Percentiles rank a stretch among this genome's conserved stretches.
Evolutionary conservation across 2,797 vertebrate genomes (phyloP).

Genomic region (Avahi laniger): DNA sequence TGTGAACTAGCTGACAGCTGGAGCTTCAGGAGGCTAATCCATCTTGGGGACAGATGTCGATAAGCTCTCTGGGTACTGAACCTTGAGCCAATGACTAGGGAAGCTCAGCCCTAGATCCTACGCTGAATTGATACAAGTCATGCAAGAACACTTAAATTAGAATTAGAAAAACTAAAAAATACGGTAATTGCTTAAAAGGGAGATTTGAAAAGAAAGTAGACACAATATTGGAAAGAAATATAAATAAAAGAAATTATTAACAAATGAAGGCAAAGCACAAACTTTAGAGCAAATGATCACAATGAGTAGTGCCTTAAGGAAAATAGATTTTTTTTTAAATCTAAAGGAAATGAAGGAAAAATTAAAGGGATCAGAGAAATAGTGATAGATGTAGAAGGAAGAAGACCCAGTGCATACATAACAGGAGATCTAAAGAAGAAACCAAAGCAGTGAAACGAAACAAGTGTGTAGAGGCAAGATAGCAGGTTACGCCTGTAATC

Average conservation of each 20-base stretch:
- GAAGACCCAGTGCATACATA: not conserved
- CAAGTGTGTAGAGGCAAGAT: not conserved
- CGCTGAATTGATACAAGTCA: not conserved
- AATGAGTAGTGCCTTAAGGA: not conserved
- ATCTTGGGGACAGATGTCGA: not conserved
- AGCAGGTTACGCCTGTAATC: no score
- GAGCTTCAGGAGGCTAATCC: not conserved
- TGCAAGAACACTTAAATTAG: not conserved
- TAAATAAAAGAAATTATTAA: not conserved
- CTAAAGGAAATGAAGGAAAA: not conserved
- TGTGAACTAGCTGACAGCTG: not conserved
- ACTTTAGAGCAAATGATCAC: not conserved
- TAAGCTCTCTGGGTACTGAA: not conserved
- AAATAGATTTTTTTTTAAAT: not conserved
- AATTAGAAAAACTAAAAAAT: not conserved
- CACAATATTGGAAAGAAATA: not conserved
- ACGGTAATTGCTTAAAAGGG: not conserved
- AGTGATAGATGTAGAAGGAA: not conserved
- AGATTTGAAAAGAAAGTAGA: not conserved
- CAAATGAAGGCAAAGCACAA: not conserved
- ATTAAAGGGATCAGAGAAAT: not conserved
- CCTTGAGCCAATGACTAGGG: not conserved
- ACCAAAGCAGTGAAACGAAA: not conserved
- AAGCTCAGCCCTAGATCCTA: not conserved
- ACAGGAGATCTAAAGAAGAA: not conserved